Evolutionary conservation across 2,797 vertebrate species (phyloP), one percentile per base, ranked within the genome.

Genomic region (Lutjanus argentimaculatus): DNA sequence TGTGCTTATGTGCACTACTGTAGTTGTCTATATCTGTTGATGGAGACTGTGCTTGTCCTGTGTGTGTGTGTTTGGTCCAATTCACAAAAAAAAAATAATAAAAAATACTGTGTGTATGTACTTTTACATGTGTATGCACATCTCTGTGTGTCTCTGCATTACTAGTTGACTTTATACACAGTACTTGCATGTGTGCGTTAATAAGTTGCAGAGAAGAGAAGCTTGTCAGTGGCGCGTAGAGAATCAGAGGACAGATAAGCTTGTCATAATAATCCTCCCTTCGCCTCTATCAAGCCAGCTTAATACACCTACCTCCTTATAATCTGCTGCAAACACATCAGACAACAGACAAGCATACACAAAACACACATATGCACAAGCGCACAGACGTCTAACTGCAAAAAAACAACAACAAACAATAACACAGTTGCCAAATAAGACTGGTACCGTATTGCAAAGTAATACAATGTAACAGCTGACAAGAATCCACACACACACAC

Each of bases 181-280:
- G 64, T 49, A 14, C 10, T 9, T 55, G 51, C 5, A 43, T 56
- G 21, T 52, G 57, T 70, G 55, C 63, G 42, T 71, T 57, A 45
- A 13, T 25, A 57, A 74, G 46, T 30, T 49, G 36, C 6, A 64
- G 40, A 66, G 15, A 70, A 53, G 56, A 82, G 25, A 84, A 72
- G 19, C 62, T 46, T 83, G 62, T 69, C 73, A 63, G 57, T 69
- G 53, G 72, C 81, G 79, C 9, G 3, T 40, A 81, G 61, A 68
- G 40, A 79, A 73, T 67, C 77, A 58, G 30, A 75, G 21, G 46
- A 63, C 53, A 76, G 64, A 85, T 86, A 82, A 82, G 63, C 87
- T 69, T 62, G 79, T 84, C 72, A 80, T 73, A 74, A 83, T 86
- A 88, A 84, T 88, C 85, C 77, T 82, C 45, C 59, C 42, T 83